Base-by-base conservation (phyloP, 2,888 invertebrate species). In the Orthosia gracilis region DNA sequence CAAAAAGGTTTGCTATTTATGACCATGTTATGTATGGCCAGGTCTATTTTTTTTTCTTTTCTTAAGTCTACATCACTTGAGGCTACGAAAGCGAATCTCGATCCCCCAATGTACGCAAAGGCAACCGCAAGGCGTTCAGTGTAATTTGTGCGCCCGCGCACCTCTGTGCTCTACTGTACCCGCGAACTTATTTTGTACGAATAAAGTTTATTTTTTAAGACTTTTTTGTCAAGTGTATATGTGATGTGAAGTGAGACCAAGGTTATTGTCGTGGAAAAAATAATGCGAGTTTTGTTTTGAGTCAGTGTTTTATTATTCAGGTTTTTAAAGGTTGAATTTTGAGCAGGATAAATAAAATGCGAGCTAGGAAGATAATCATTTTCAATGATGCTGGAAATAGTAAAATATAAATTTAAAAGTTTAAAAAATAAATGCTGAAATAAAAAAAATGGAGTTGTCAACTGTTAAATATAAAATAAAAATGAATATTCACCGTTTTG, bases 51-150 rank as follows among this genome's bases (percentile, higher is more conserved):
- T n/a, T 61, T 45, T 45, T 1, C 7, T 61, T 21, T 93, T 93
- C 90, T 84, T 89, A 93, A 85, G 88, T 91, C 96, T 94, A 90
- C 91, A 91, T 91, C 92, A 88, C 88, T 90, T 89, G 91, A 90
- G 91, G 91, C 91, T 92, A 92, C 92, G 93, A 94, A 94, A 94
- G 94, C 94, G 94, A 96, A 95, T 96, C 94, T 95, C 93, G 90
- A 91, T 91, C 90, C 89, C 92, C 92, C 91, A 93, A 93, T 92
- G 93, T 93, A 91, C 91, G 91, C 87, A 90, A 88, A 88, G 73
- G 72, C 69, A 70, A 83, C 83, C 82, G 65, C 87, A 87, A 84
- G 62, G 86, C 91, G 90, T 91, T 94, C 96, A 95, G 95, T 95
- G 87, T 91, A 94, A 92, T 93, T 92, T 90, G 92, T 93, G 95